A percentile compares a stretch with the other conserved stretches of the same genome.
phyloP scores from a whole-genome alignment of 1,140 invertebrate genomes.

The Galleria mellonella region DNA sequence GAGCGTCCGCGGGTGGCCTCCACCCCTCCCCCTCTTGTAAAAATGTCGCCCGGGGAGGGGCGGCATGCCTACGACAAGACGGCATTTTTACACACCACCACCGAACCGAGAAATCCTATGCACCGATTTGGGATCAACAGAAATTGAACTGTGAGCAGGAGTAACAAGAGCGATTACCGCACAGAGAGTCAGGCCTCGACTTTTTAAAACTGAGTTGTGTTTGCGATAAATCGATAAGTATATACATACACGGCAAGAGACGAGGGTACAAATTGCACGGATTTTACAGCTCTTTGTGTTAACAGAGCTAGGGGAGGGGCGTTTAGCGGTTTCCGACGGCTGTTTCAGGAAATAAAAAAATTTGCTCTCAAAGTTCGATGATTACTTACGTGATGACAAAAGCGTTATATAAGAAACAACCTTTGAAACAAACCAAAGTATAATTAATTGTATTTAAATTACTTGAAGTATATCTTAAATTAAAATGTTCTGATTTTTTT shows the following conservation, averaged over 20 bases:
- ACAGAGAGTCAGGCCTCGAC: constrained; percentile 17
- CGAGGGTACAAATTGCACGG: constrained; percentile 66
- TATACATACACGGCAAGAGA: constrained; percentile 51
- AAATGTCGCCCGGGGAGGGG: constrained; percentile 57
- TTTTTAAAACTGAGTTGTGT: constrained; percentile 59
- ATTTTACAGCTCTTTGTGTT: constrained; percentile 67
- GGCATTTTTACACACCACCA: constrained; percentile 59
- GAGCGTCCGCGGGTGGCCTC: constrained; percentile 54
- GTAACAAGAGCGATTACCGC: constrained; percentile 17
- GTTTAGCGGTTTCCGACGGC: constrained; percentile 47
- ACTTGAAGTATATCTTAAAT: too few species aligned
- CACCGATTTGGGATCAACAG: constrained; percentile 15
- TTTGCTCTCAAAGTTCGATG: constrained; percentile 11
- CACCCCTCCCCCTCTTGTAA: constrained; percentile 44
- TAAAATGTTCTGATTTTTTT: too few species aligned
- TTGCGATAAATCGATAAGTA: constrained; percentile 71
- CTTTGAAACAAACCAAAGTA: too few species aligned
- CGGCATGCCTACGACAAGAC: constrained; percentile 65
- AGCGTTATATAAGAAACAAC: too few species aligned
- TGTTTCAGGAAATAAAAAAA: constrained; percentile 56
- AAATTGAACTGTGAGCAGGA: constrained; percentile 24
- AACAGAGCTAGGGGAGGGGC: constrained; percentile 32
- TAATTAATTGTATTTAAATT: too few species aligned
- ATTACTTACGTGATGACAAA: too few species aligned
- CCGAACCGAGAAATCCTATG: constrained; percentile 44